These are phyloP conservation scores for Minunthozetes semirufus DNA, from an alignment of 2,888 invertebrate species.

Conservation along the genomic window DNA sequence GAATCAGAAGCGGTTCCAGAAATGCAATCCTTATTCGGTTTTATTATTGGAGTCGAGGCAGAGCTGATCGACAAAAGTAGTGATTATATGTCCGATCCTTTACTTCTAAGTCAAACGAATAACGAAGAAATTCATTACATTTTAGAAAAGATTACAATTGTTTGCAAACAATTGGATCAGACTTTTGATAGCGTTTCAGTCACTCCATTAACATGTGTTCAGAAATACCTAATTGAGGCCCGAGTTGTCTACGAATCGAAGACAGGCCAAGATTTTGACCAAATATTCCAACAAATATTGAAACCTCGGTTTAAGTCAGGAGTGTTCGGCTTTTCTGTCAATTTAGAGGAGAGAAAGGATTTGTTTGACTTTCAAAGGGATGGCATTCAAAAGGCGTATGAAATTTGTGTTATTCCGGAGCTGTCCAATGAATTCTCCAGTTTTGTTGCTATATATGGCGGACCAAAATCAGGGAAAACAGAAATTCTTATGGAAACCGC, in stretches of 20 bases:
- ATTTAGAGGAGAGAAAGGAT: background rate
- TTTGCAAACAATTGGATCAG: background rate
- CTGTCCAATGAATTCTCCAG: background rate
- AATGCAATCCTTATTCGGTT: background rate
- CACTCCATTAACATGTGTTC: background rate
- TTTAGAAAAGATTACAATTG: background rate
- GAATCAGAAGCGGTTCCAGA: background rate
- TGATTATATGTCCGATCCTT: background rate
- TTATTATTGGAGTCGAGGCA: background rate
- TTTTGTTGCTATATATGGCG: background rate
- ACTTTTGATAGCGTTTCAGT: background rate
- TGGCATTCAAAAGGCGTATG: background rate
- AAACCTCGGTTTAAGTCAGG: background rate
- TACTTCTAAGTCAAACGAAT: background rate
- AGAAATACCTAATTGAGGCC: background rate
- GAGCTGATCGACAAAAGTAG: background rate
- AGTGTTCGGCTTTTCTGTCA: background rate
- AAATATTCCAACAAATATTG: background rate
- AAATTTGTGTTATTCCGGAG: background rate
- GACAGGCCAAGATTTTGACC: background rate
- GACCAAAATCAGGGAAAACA: background rate
- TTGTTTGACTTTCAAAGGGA: background rate
- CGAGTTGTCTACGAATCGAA: background rate
- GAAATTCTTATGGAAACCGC: background rate
- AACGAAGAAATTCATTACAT: background rate